phyloP scores from a whole-genome alignment of 37 sponge, comb jelly and placozoan species.

The Cliona cf. orientalis region DNA sequence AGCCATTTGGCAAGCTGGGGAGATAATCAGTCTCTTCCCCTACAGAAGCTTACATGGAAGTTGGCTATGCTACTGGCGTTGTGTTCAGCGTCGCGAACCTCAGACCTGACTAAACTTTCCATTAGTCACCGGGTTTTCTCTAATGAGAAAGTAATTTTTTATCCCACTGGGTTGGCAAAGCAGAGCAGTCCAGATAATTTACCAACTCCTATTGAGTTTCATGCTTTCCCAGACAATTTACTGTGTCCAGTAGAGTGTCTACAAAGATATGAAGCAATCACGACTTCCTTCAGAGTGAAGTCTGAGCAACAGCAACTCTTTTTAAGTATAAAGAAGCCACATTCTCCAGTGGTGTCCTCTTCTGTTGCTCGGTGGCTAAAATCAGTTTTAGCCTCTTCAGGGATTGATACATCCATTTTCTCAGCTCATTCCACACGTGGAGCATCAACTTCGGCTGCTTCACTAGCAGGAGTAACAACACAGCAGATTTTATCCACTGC shows the following conservation, averaged over 20 bases:
- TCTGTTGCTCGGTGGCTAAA: slow-evolving; percentile 24
- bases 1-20: not conserved
- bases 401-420: slow-evolving; percentile 11
- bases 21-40: slow-evolving; percentile 27
- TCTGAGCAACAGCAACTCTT: not conserved
- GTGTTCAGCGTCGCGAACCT: not conserved
- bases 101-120: slow-evolving; percentile 2
- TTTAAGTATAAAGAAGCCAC: slow-evolving; percentile 14
- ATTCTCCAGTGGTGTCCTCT: not conserved
- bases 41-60: slow-evolving; percentile 19
- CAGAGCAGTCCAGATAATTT: not conserved
- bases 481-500: not conserved
- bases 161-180: not conserved
- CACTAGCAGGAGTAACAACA: not conserved
- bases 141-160: not conserved
- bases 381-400: not conserved
- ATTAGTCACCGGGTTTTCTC: not conserved
- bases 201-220: not conserved
- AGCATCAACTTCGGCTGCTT: slow-evolving; percentile 7
- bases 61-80: slow-evolving; percentile 24
- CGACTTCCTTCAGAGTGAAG: not conserved
- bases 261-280: not conserved
- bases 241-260: slow-evolving; percentile 22
- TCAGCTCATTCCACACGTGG: slow-evolving; percentile 20
- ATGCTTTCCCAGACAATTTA: not conserved